These are phyloP conservation scores for Sphyrna mokarran DNA, from an alignment of 2,113 vertebrate species.

Conservation along the genomic window DNA sequence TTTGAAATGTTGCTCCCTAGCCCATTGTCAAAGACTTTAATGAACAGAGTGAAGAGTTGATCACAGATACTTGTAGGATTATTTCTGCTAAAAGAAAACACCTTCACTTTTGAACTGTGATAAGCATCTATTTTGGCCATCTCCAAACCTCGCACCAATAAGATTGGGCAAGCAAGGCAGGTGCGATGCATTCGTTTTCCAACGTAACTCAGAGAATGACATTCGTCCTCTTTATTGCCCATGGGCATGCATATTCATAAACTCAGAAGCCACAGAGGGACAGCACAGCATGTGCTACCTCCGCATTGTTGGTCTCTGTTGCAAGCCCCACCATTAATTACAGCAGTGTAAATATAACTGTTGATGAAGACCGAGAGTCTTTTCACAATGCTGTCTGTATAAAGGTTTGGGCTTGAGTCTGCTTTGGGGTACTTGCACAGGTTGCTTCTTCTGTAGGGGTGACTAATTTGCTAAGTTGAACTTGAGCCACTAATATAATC, in stretches of 20 bases:
- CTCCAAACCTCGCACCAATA: constrained; percentile 56
- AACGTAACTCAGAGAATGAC: constrained; percentile 79
- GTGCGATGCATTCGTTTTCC: constrained; percentile 77
- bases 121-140: constrained; percentile 69
- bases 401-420: neutral
- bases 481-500: neutral
- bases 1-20: too few relatives aligned
- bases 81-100: constrained; percentile 50
- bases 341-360: constrained; percentile 50
- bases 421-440: neutral
- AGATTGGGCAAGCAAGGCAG: constrained; percentile 78
- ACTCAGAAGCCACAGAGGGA: constrained; percentile 88
- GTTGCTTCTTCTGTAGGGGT: neutral
- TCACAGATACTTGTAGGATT: neutral
- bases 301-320: constrained; percentile 82
- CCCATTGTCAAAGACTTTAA: too few relatives aligned
- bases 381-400: constrained; percentile 46
- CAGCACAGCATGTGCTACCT: constrained; percentile 78
- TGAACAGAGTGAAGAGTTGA: too few relatives aligned
- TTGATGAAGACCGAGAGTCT: constrained; percentile 51
- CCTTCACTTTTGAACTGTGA: constrained; percentile 60
- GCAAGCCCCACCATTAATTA: constrained; percentile 73
- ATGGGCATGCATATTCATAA: constrained; percentile 82
- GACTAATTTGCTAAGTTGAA: neutral
- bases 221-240: constrained; percentile 76